Percentiles rank a stretch among this genome's conserved stretches.
Evolutionary conservation across 2,888 invertebrate species (phyloP).

Genomic region (Cheilosia pagana): DNA sequence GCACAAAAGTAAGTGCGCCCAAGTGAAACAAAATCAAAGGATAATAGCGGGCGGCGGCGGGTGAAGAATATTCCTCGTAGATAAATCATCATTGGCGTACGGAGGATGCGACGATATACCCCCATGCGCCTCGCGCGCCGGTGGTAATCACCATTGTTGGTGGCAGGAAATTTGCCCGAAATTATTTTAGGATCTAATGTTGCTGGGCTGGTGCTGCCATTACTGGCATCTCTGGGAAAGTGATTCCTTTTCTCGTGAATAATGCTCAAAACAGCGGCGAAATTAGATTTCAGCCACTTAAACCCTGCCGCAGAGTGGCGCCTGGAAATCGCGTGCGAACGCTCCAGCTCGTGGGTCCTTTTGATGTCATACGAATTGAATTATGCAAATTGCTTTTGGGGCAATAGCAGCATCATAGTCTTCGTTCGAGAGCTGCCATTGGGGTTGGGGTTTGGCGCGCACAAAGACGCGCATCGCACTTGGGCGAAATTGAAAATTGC

Average conservation of each 20-base stretch:
- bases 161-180: conserved; percentile 73
- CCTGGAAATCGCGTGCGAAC: conserved; percentile 61
- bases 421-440: not conserved
- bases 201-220: conserved; percentile 41
- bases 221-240: conserved; percentile 38
- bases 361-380: conserved; percentile 75
- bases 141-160: conserved; percentile 67
- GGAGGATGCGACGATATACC: not conserved
- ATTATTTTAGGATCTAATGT: conserved; percentile 69
- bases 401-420: conserved; percentile 27
- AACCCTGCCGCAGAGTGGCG: conserved; percentile 67
- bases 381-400: conserved; percentile 74
- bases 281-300: conserved; percentile 75
- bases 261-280: conserved; percentile 72
- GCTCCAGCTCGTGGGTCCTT: conserved; percentile 65
- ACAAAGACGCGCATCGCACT: conserved; percentile 53
- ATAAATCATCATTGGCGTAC: conserved; percentile 64
- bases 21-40: conserved; percentile 71
- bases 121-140: no score
- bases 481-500: conserved; percentile 65
- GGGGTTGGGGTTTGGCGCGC: not conserved
- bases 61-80: conserved; percentile 13
- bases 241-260: conserved; percentile 43
- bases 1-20: conserved; percentile 43
- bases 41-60: conserved; percentile 39